These are phyloP conservation scores for Drosophila conformis DNA, from an alignment of 2,888 invertebrate genomes.

Conservation along the genomic window DNA sequence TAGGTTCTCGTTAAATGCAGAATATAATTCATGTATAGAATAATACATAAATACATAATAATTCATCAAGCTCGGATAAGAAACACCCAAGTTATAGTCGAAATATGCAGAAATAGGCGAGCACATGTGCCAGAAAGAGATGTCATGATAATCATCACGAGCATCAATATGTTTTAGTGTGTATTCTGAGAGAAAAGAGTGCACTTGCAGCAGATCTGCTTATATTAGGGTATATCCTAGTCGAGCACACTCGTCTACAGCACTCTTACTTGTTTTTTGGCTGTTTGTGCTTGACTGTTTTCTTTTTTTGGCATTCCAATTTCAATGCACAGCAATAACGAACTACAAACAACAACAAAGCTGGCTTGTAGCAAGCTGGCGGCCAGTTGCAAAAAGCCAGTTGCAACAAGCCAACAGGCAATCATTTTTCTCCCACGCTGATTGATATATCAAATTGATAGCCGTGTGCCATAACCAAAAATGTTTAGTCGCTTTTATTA, in stretches of 20 bases:
- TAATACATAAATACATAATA: too few species aligned
- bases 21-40: too few species aligned
- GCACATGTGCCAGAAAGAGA: not conserved
- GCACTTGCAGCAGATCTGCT: too few species aligned
- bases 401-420: conserved; percentile 35
- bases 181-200: too few species aligned
- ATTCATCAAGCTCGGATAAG: too few species aligned
- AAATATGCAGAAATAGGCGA: not conserved
- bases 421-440: conserved; percentile 60
- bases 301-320: conserved; percentile 23
- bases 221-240: too few species aligned
- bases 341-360: conserved; percentile 47
- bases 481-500: conserved; percentile 50
- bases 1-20: too few species aligned
- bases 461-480: conserved; percentile 54
- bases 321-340: conserved; percentile 50
- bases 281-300: not conserved
- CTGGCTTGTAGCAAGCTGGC: not conserved
- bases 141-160: not conserved
- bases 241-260: too few species aligned
- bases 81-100: too few species aligned
- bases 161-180: too few species aligned
- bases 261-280: not conserved
- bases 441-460: conserved; percentile 78
- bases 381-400: not conserved